Percentiles rank a stretch among this genome's conserved stretches.
phyloP scores from a whole-genome alignment of 2,888 invertebrate genomes.

The Norana najaformis region DNA sequence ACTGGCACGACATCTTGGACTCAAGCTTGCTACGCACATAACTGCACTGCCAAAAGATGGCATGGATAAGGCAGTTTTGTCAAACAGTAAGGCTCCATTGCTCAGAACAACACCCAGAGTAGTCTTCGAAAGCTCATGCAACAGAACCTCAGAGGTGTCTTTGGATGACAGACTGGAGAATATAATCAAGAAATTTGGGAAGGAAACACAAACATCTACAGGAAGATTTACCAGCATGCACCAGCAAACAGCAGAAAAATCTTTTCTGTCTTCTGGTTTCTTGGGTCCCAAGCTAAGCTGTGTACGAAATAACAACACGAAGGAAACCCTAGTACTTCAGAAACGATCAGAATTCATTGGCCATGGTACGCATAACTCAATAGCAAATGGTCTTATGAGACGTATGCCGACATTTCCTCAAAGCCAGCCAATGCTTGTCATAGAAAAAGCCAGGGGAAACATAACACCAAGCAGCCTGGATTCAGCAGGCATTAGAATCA shows the following conservation, averaged over 20 bases:
- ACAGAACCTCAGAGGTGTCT: not conserved
- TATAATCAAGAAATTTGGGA: constrained; percentile 21
- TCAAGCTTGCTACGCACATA: not conserved
- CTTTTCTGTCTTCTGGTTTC: not conserved
- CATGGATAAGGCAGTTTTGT: not conserved
- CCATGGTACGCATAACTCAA: not conserved
- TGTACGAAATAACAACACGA: not conserved
- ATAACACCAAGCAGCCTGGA: not conserved
- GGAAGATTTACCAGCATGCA: not conserved
- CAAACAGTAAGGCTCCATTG: not conserved
- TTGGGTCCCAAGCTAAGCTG: not conserved
- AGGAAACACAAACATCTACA: not conserved
- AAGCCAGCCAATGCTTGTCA: not conserved
- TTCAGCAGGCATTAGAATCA: constrained; percentile 15
- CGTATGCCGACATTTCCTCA: not conserved
- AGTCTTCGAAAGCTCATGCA: not conserved
- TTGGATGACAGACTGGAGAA: not conserved
- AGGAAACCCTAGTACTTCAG: not conserved
- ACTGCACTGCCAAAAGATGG: not conserved
- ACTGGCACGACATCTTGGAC: constrained; percentile 14
- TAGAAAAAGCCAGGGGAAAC: not conserved
- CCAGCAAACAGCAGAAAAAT: not conserved
- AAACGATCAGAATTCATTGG: not conserved
- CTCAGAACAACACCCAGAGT: not conserved
- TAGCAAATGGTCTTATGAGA: not conserved